Percentiles rank a stretch among this genome's conserved stretches.
These are phyloP conservation scores for Aphis craccivora DNA, from an alignment of 1,140 invertebrate genomes.

Conservation along the genomic window DNA sequence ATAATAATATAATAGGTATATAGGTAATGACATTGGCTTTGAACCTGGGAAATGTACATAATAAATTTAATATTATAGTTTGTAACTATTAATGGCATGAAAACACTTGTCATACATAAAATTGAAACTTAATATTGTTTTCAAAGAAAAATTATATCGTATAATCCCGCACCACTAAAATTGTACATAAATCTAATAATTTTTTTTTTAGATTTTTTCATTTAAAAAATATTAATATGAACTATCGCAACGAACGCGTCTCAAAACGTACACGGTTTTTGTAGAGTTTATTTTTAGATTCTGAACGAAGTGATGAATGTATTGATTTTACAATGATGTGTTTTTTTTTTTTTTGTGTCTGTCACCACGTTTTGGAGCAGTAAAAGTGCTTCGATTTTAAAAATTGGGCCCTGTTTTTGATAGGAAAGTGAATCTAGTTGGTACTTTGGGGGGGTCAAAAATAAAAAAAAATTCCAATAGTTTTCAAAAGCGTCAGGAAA, in stretches of 20 bases:
- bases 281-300: too few species aligned
- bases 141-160: not conserved
- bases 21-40: not conserved
- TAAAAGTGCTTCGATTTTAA: too few species aligned
- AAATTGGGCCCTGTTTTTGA: too few species aligned
- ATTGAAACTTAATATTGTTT: not conserved
- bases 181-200: not conserved
- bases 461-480: too few species aligned
- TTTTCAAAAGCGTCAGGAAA: too few species aligned
- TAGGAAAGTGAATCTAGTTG: too few species aligned
- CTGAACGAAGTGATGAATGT: too few species aligned
- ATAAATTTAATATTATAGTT: not conserved
- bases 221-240: not conserved
- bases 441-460: too few species aligned
- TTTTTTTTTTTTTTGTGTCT: too few species aligned
- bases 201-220: not conserved
- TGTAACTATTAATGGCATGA: not conserved
- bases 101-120: not conserved
- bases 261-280: not conserved
- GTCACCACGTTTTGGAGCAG: too few species aligned
- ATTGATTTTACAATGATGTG: too few species aligned
- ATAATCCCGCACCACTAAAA: not conserved
- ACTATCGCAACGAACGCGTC: not conserved
- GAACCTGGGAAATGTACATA: not conserved
- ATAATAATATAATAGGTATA: not conserved